These are phyloP conservation scores for Drosophila sordidula DNA, from an alignment of 2,888 invertebrate species.

Conservation along the genomic window DNA sequence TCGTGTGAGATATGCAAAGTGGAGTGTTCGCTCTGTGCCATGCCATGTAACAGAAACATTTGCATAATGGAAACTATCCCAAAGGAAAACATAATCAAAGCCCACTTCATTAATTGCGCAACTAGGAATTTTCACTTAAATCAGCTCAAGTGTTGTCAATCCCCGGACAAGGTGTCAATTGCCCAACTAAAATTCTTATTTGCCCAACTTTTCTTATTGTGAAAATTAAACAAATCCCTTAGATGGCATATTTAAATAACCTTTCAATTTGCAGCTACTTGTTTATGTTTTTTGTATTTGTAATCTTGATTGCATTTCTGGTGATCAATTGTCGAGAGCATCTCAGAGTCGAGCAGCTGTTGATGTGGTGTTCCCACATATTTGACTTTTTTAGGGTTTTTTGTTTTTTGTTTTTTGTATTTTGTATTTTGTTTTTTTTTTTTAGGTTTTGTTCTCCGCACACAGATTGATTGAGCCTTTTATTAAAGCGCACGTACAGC, in stretches of 20 bases:
- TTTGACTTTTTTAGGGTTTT: slow-evolving; percentile 40
- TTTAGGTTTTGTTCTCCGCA: slow-evolving; percentile 51
- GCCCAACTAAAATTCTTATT: too few species aligned
- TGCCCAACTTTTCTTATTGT: too few species aligned
- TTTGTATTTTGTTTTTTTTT: slow-evolving; percentile 14
- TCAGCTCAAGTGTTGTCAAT: not conserved
- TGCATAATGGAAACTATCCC: not conserved
- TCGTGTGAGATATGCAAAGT: slow-evolving; percentile 39
- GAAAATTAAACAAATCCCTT: too few species aligned
- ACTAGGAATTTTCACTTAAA: not conserved
- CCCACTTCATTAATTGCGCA: not conserved
- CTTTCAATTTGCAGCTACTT: not conserved
- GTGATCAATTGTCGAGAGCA: slow-evolving; percentile 46
- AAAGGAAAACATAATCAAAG: not conserved
- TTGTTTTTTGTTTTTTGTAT: slow-evolving; percentile 33
- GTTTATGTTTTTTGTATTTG: not conserved
- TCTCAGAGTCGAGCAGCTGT: slow-evolving; percentile 52
- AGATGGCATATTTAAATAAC: too few species aligned
- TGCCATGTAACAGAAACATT: slow-evolving; percentile 23
- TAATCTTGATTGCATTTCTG: slow-evolving; percentile 9
- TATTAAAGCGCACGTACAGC: slow-evolving; percentile 83
- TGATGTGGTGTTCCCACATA: slow-evolving; percentile 44
- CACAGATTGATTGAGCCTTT: slow-evolving; percentile 80
- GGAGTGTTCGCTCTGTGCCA: slow-evolving; percentile 27
- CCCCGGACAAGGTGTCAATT: too few species aligned